These are phyloP conservation scores for Otocyon megalotis DNA, from an alignment of 2,113 vertebrate species.

Conservation along the genomic window DNA sequence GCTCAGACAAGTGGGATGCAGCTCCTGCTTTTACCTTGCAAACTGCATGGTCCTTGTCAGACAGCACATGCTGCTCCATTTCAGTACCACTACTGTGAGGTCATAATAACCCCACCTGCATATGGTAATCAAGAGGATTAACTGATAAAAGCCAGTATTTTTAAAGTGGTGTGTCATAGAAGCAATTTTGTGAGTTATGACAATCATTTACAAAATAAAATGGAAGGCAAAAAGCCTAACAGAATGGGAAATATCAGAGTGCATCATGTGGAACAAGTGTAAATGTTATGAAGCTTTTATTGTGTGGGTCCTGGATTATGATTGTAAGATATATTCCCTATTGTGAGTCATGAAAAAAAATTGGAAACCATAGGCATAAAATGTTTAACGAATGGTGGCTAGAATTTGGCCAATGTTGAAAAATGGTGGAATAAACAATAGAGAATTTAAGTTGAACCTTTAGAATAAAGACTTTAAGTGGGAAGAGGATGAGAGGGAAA, in stretches of 20 bases:
- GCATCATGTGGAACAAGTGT: fast-evolving
- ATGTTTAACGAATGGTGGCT: not conserved
- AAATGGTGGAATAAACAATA: not conserved
- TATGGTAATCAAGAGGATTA: not conserved
- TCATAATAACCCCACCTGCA: fast-evolving
- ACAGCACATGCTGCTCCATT: not conserved
- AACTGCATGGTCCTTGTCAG: not conserved
- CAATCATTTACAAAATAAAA: not conserved
- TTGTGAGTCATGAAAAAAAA: too few species aligned
- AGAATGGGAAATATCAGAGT: not conserved
- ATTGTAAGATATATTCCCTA: not conserved
- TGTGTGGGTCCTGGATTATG: not conserved
- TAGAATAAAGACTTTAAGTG: not conserved
- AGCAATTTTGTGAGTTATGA: not conserved
- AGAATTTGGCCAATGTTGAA: not conserved
- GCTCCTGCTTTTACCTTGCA: not conserved
- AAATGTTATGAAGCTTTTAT: not conserved
- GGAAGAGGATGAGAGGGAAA: not conserved
- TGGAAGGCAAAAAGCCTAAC: not conserved
- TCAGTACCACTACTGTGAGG: not conserved
- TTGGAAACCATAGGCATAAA: not conserved
- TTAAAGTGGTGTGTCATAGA: not conserved
- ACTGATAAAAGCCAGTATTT: not conserved
- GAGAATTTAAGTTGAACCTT: not conserved
- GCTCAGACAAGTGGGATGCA: fast-evolving